Evolutionary conservation across 1,140 invertebrate species (phyloP), one percentile per base, ranked within the genome.

Genomic region (Danaus plexippus): DNA sequence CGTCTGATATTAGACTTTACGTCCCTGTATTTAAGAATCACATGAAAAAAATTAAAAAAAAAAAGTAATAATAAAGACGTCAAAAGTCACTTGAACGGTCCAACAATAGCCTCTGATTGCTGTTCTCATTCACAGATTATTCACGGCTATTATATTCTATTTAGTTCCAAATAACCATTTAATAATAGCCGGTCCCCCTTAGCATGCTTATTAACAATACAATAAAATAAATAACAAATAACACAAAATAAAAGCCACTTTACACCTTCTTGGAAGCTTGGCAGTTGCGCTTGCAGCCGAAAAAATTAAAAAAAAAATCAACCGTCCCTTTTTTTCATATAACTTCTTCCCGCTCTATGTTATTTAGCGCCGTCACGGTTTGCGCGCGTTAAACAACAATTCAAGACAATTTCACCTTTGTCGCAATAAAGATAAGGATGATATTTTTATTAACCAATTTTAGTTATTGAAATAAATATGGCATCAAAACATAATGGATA

Each of bases 191-290:
- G 65, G 72, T 79, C 71, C 78, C 71, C 83, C 78, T 85, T 78
- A 79, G 66, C 80, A 77, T 76, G 79, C 80, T 82, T 86, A 86
- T 86, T 85, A 86, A 86, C 81, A 86, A 85, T 86, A 86, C 81
- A 87, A 87, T 85, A 85, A 87, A 80, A 85, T 86, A 87, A 87
- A 82, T 83, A 85, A 80, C 78, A 80, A 80, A 80, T 78, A 80
- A 78, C 75, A 78, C 67, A 78, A 82, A 83, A 81, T 77, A 82
- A 81, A 77, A 65, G 71, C 81, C 80, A 85, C 80, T 83, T 85
- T 87, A 87, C 84, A 87, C 84, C 77, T 87, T 87, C 81, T 84
- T 75, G 77, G 84, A 87, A 87, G 71, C 74, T 32, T 74, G 71
- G 75, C 78, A 80, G 76, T 78, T 81, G 76, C 65, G 67, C 64